Base-by-base conservation (phyloP, 2,888 invertebrate genomes). In the Melanotus villosus region DNA sequence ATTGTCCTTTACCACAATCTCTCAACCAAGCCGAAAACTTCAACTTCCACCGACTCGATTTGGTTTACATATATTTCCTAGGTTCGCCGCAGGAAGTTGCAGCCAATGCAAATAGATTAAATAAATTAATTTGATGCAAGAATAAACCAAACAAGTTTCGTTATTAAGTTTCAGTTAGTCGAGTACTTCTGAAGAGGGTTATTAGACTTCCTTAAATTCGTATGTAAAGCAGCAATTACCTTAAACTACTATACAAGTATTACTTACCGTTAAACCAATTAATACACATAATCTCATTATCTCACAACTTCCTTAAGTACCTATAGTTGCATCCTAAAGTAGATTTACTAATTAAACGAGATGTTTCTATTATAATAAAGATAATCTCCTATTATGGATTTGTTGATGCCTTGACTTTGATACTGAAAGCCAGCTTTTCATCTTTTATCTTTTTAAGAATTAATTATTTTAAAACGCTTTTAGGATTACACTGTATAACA, bases 1-100 rank as follows among this genome's bases (percentile, higher is more conserved):
- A 80, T 79, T 79, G 78, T 79, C 79, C 75, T 75, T 68, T 65
- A 43, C 74, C 72, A 60, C 76, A 77, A 73, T 75, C 74, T 74
- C 73, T 74, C 73, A 70, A 65, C 66, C 70, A 72, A 73, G 73
- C 72, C 71, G 73, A 72, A 73, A 73, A 74, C 69, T 70, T 72
- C 68, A 70, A 64, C 69, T 54, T 32, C 47, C 57, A 47, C 38
- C 26, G n/a, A 19, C 30, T 62, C 47, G 62, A 50, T 62, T 34
- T 62, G 32, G 50, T 62, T 62, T 50, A 23, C 62, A 62, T 62
- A 36, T 34, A 59, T 59, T 43, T 41, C n/a, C 59, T 59, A 12
- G 30, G 26, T 41, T 43, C 30, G 9, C 45, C 59, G 32, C 26
- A 43, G 38, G 26, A 26, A 43, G 30, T 23, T 59, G 43, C 45